Evolutionary conservation across 2,888 invertebrate genomes (phyloP).

Genomic region (Agrilus mali): DNA sequence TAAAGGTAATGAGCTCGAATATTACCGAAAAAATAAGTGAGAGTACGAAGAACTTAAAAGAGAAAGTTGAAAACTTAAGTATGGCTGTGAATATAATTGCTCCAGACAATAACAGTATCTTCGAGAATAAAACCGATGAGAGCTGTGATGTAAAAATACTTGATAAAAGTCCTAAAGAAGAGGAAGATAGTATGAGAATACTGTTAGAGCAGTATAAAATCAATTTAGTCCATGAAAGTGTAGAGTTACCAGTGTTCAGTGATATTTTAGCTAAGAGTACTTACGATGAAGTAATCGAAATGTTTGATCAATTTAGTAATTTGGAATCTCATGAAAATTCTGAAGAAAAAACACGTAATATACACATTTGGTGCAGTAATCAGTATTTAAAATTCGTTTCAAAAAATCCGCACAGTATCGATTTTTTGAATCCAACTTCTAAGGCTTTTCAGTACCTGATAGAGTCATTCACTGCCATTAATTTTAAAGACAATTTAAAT

Average conservation of each 20-base stretch:
- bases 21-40: conserved; percentile 41
- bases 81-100: conserved; percentile 21
- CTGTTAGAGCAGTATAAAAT: conserved; percentile 28
- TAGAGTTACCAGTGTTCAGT: conserved; percentile 23
- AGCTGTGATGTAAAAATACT: neutral
- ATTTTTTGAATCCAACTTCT: conserved; percentile 23
- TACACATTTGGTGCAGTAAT: conserved; percentile 24
- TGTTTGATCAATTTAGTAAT: conserved; percentile 20
- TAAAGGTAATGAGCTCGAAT: conserved; percentile 38
- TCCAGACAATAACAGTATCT: conserved; percentile 21
- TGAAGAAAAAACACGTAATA: conserved; percentile 16
- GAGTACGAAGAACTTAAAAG: conserved; percentile 41
- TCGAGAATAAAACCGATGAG: neutral
- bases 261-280: conserved; percentile 17
- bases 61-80: conserved; percentile 43
- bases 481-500: conserved; percentile 26
- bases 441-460: conserved; percentile 40
- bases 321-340: conserved; percentile 18
- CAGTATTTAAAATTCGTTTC: conserved; percentile 26
- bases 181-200: conserved; percentile 21
- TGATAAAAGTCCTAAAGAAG: conserved; percentile 7
- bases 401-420: conserved; percentile 10
- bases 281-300: conserved; percentile 17
- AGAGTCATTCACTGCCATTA: conserved; percentile 39
- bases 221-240: conserved; percentile 27